These are phyloP conservation scores for Protonemura montana DNA, from an alignment of 2,888 invertebrate genomes.

Conservation along the genomic window DNA sequence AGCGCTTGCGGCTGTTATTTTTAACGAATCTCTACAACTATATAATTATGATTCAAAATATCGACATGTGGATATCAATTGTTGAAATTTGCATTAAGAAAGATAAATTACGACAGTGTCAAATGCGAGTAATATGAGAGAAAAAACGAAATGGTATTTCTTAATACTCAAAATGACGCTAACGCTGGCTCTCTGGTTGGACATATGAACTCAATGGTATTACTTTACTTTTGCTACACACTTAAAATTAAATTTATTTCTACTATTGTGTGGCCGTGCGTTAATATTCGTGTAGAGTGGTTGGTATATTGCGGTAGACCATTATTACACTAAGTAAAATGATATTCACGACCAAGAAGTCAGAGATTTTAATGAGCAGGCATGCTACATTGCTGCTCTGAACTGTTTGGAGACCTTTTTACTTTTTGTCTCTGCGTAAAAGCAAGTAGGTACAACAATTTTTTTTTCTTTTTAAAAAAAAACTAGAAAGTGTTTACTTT, in stretches of 20 bases:
- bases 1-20: too few species aligned
- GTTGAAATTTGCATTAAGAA: too few species aligned
- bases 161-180: too few species aligned
- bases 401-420: background rate
- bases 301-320: background rate
- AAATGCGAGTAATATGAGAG: too few species aligned
- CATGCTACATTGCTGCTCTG: background rate
- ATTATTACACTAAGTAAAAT: conserved; percentile 30
- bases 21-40: too few species aligned
- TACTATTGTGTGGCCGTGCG: conserved; percentile 19
- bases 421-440: background rate
- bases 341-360: conserved; percentile 32
- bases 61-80: too few species aligned
- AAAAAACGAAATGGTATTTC: too few species aligned
- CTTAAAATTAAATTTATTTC: conserved; percentile 39
- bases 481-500: background rate
- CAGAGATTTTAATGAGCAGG: conserved; percentile 13
- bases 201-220: too few species aligned
- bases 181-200: too few species aligned
- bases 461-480: background rate
- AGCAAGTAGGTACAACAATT: background rate
- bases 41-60: too few species aligned
- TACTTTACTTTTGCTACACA: conserved; percentile 22
- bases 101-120: too few species aligned
- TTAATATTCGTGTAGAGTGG: background rate